Conservation (phyloP, 2,113 vertebrate genomes). For the Donacobius atricapilla region DNA sequence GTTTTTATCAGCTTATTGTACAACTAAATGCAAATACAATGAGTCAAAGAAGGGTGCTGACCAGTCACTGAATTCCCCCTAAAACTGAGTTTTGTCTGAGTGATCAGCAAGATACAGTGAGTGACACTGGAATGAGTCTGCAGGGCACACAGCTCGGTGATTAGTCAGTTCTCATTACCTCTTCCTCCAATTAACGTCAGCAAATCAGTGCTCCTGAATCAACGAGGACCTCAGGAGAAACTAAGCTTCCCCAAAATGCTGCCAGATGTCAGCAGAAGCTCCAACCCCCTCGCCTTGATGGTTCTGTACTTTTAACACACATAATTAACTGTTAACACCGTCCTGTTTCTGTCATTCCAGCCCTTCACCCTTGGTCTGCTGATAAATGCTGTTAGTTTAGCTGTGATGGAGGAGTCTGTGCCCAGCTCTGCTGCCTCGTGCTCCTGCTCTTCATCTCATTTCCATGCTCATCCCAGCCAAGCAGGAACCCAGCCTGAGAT, state of each 20-base stretch:
- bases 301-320: not conserved
- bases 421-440: not conserved
- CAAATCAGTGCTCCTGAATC: not conserved
- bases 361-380: not conserved
- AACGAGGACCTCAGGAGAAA: not conserved
- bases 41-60: not conserved
- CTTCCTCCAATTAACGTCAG: not conserved
- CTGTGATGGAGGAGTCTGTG: not conserved
- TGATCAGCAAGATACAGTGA: not conserved
- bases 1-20: not conserved
- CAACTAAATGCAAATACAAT: not conserved
- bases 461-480: not conserved
- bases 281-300: not conserved
- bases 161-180: conserved; percentile 34
- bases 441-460: not conserved
- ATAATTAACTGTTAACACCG: not conserved
- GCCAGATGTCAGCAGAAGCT: not conserved
- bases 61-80: not conserved
- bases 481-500: not conserved
- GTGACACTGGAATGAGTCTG: not conserved
- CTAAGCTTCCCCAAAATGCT: not conserved
- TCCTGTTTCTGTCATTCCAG: not conserved
- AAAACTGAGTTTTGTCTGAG: not conserved
- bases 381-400: not conserved
- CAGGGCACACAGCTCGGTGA: not conserved